Percentiles rank a stretch among this genome's conserved stretches.
These are phyloP conservation scores for Sylvia atricapilla DNA, from an alignment of 2,113 vertebrate species.

Conservation along the genomic window DNA sequence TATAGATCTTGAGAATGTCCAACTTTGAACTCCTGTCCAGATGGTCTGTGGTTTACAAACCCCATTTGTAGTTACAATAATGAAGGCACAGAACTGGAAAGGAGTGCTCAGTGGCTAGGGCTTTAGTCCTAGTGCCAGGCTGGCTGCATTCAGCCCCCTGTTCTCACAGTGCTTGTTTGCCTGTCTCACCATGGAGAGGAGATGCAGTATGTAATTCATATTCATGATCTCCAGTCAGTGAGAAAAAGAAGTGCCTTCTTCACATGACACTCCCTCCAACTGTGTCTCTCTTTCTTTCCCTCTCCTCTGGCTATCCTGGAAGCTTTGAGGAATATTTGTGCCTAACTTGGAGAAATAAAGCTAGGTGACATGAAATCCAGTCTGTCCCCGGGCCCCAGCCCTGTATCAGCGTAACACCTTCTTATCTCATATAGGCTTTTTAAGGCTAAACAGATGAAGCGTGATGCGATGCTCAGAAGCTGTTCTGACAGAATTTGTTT, in stretches of 20 bases:
- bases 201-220: background rate
- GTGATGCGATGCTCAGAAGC: background rate
- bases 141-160: background rate
- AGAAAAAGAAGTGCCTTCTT: background rate
- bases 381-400: background rate
- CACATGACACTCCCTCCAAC: background rate
- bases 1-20: background rate
- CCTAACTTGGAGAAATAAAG: background rate
- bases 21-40: background rate
- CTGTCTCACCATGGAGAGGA: background rate
- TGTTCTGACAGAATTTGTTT: background rate
- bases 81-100: background rate
- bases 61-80: background rate
- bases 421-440: background rate
- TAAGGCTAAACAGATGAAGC: background rate
- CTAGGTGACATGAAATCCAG: background rate
- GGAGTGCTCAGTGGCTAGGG: background rate
- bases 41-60: slow-evolving; percentile 15
- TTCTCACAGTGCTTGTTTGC: background rate
- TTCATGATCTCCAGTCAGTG: background rate
- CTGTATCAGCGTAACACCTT: background rate
- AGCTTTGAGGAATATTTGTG: background rate
- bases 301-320: background rate
- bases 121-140: background rate
- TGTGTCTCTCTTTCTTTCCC: background rate